Evolutionary conservation across 1,140 invertebrate genomes (phyloP).

Genomic region (Plectrocnemia conspersa): DNA sequence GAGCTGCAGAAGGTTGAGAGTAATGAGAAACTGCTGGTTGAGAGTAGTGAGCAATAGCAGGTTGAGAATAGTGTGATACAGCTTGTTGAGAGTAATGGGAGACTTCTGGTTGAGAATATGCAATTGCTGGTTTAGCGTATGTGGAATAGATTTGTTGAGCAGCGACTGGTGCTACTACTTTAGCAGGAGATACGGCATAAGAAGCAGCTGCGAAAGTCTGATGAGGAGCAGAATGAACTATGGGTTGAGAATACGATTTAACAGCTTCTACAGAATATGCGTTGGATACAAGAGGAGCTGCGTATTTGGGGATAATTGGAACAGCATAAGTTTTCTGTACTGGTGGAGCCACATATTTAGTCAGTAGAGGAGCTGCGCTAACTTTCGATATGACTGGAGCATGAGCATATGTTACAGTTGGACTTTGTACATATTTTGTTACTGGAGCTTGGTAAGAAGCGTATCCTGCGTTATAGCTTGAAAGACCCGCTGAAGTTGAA

Average conservation of each 20-base stretch:
- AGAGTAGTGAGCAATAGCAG: conserved; percentile 36
- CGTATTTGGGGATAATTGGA: conserved; percentile 37
- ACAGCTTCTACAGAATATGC: too few species aligned
- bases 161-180: not conserved
- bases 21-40: conserved; percentile 36
- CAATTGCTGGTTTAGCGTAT: not conserved
- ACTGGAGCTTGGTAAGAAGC: conserved; percentile 1
- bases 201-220: conserved; percentile 12
- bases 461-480: conserved; percentile 34
- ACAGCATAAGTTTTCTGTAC: conserved; percentile 39
- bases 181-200: conserved; percentile 25
- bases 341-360: conserved; percentile 39
- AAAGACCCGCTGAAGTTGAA: conserved; percentile 46
- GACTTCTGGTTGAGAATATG: too few species aligned
- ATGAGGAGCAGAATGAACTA: conserved; percentile 2
- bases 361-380: conserved; percentile 46
- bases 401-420: conserved; percentile 40
- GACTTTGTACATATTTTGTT: conserved; percentile 23
- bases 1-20: conserved; percentile 29
- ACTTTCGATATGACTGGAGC: conserved; percentile 49
- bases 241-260: not conserved
- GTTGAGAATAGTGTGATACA: conserved; percentile 32
- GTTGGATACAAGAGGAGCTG: conserved; percentile 19
- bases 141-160: not conserved
- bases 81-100: too few species aligned